Evolutionary conservation across 2,113 vertebrate species (phyloP).

Genomic region (Dascyllus trimaculatus): DNA sequence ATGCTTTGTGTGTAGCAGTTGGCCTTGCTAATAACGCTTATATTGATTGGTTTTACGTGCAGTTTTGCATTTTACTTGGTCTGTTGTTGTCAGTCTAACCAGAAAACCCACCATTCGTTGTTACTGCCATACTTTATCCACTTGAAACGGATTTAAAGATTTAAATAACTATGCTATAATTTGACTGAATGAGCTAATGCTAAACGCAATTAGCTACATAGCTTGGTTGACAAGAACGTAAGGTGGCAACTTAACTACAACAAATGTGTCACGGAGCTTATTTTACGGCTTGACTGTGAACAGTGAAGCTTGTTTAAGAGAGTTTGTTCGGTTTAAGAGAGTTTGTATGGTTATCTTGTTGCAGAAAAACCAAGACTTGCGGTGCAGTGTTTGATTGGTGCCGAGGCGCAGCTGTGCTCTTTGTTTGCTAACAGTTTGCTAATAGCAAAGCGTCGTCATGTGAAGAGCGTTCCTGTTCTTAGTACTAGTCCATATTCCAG

Average conservation of each 20-base stretch:
- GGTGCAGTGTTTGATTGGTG: background rate
- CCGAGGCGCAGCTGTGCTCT: background rate
- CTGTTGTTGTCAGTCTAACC: background rate
- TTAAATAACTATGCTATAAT: background rate
- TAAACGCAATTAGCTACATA: slow-evolving; percentile 30
- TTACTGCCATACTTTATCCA: rapidly evolving
- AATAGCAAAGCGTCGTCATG: background rate
- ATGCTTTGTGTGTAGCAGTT: slow-evolving; percentile 6
- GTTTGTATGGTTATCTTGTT: background rate
- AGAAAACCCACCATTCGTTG: no score
- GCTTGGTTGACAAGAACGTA: background rate
- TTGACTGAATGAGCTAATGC: slow-evolving; percentile 13
- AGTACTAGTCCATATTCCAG: background rate
- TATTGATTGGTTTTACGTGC: background rate
- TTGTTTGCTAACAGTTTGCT: slow-evolving; percentile 56
- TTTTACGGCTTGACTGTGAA: rapidly evolving
- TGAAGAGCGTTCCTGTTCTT: background rate
- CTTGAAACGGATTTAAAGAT: background rate
- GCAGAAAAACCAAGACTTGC: background rate
- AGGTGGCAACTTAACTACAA: background rate
- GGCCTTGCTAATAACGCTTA: slow-evolving; percentile 20
- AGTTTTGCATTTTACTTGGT: background rate
- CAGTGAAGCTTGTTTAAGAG: background rate
- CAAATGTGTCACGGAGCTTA: background rate
- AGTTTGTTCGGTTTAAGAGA: background rate